Base-by-base conservation (phyloP, 1,140 invertebrate genomes). In the Latrodectus geometricus region DNA sequence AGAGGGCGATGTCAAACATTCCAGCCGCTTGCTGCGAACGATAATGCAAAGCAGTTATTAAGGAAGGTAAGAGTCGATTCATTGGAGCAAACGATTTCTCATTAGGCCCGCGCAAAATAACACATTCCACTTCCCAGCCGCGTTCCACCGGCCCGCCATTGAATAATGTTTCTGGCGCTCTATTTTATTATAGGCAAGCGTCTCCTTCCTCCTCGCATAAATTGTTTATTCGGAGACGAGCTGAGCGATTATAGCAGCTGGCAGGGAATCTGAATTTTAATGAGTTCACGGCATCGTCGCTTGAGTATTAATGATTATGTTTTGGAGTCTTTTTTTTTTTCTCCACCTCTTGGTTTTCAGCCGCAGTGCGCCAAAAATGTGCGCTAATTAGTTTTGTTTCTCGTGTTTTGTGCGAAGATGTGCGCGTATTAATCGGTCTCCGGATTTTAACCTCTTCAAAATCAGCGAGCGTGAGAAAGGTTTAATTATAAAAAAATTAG, bases 71-170 rank as follows among this genome's bases (percentile, higher is more conserved):
- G 78, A 80, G 78, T 72, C 78, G 78, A 80, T 80, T 84, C 81
- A 84, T 76, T 84, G 81, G 54, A 84, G 81, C 81, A 84, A 76
- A 84, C 81, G 81, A 76, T 84, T 84, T 84, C 81, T 84, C 81
- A 84, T 84, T 84, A 84, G 81, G 54, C 23, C 81, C 61, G 80
- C 81, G 61, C 81, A 84, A 84, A 84, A 84, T 76, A 84, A 76
- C 81, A 54, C 81, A 84, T 84, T 84, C 81, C 81, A 54, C 76
- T 75, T 73, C 70, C 17, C 35, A 54, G 79, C 79, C 49, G 78
- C 78, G 68, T 77, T 77, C 75, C 61, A 20, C 61, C 23, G 74
- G 52, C 9, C 21, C 23, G 74, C 50, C 9, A 74, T 78, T 68
- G 76, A 78, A 50, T 68, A 68, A 78, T 78, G 76, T 65, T 76